A percentile compares a stretch with the other conserved stretches of the same genome.
These are phyloP conservation scores for Petrocephalus microphthalmus DNA, from an alignment of 2,113 vertebrate genomes.

Conservation along the genomic window DNA sequence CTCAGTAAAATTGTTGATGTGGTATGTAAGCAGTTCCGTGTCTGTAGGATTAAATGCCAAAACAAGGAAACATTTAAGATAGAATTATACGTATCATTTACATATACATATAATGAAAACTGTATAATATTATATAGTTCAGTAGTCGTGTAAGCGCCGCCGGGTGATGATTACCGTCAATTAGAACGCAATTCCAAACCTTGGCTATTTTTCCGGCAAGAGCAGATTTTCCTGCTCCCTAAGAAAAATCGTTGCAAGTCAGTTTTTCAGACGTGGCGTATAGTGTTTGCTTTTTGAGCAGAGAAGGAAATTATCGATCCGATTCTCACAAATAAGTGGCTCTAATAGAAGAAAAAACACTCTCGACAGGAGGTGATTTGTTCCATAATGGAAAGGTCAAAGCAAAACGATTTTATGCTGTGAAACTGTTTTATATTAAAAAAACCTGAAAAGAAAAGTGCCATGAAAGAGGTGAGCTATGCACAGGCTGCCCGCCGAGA, in stretches of 20 bases:
- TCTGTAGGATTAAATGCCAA: conserved; percentile 58
- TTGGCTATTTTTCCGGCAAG: conserved; percentile 73
- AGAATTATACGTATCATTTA: neutral
- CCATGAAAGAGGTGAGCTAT: neutral
- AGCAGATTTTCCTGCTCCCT: conserved; percentile 86
- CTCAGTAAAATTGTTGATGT: conserved; percentile 61
- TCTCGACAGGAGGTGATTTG: neutral
- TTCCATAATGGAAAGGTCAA: neutral
- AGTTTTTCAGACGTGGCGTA: no score
- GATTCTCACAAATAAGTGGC: neutral
- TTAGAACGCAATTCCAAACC: conserved; percentile 72
- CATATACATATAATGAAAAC: neutral
- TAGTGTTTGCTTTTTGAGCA: neutral
- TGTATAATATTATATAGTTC: neutral
- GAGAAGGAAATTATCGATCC: neutral
- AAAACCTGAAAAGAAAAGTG: neutral
- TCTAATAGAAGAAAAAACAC: neutral
- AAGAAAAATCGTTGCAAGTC: conserved; percentile 38
- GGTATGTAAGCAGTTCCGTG: conserved; percentile 66
- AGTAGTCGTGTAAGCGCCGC: neutral
- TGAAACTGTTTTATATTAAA: neutral
- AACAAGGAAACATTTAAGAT: neutral
- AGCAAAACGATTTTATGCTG: neutral
- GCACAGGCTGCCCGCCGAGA: neutral
- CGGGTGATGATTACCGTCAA: conserved; percentile 71